These are phyloP conservation scores for Lonchura striata DNA, from an alignment of 2,113 vertebrate species.

Conservation along the genomic window DNA sequence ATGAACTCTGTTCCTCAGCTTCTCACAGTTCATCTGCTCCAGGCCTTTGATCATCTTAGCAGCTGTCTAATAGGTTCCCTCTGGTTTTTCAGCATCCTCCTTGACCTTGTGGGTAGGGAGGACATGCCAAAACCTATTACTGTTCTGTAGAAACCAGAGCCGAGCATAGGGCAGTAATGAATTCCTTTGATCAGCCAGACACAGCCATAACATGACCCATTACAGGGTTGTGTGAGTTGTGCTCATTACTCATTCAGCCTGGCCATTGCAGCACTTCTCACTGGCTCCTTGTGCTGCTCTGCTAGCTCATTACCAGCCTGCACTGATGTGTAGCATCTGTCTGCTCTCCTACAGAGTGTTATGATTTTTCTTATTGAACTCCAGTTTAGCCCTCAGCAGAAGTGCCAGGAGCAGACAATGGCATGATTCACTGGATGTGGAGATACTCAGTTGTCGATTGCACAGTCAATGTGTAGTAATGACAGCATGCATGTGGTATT, in stretches of 20 bases:
- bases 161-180: not conserved
- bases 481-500: not conserved
- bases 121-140: not conserved
- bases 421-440: not conserved
- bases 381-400: not conserved
- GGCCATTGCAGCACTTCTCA: not conserved
- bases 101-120: not conserved
- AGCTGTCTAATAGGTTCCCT: not conserved
- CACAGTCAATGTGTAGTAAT: not conserved
- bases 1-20: not conserved
- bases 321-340: not conserved
- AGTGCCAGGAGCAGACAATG: not conserved
- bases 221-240: not conserved
- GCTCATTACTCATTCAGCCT: not conserved
- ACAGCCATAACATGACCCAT: not conserved
- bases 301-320: not conserved
- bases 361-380: not conserved
- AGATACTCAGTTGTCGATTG: not conserved
- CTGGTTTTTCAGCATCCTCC: not conserved
- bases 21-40: not conserved
- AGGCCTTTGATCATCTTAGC: not conserved
- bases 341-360: not conserved
- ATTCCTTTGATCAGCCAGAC: not conserved
- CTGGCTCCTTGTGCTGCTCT: not conserved
- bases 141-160: not conserved